These are phyloP conservation scores for Sialis lutaria DNA, from an alignment of 2,888 invertebrate genomes.

Conservation along the genomic window DNA sequence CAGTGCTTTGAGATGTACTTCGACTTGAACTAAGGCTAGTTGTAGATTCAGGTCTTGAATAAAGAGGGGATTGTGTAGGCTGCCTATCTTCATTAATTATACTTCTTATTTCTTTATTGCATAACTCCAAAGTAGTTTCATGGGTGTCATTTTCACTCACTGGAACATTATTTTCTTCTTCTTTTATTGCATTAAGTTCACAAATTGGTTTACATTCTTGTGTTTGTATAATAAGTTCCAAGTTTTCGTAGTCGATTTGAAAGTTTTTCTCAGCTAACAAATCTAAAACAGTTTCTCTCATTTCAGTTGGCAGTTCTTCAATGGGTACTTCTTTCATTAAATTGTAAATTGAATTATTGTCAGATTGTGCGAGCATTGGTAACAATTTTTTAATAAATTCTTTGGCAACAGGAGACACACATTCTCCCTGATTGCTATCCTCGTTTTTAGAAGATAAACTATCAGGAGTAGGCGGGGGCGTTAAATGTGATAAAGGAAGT, in stretches of 20 bases:
- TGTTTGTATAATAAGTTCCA: background rate
- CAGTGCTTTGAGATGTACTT: conserved; percentile 43
- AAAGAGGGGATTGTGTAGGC: conserved; percentile 9
- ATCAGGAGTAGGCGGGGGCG: conserved; percentile 22
- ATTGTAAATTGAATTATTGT: conserved; percentile 12
- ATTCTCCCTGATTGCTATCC: conserved; percentile 4
- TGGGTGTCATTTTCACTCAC: background rate
- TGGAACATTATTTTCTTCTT: background rate
- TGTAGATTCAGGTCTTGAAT: conserved; percentile 36
- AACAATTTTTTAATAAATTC: conserved; percentile 27
- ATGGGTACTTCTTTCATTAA: conserved; percentile 3
- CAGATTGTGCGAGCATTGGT: conserved; percentile 24
- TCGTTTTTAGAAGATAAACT: conserved; percentile 14
- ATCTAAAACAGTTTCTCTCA: conserved; percentile 3
- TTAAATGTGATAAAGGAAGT: conserved; percentile 14
- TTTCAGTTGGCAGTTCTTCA: conserved; percentile 2
- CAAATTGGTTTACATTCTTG: background rate
- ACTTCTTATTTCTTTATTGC: background rate
- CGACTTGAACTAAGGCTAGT: conserved; percentile 41
- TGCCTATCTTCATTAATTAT: background rate
- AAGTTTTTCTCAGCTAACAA: conserved; percentile 1
- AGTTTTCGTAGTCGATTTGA: background rate
- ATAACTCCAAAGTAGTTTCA: background rate
- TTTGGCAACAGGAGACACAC: conserved; percentile 24
- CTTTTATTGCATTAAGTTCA: no score